phyloP scores from a whole-genome alignment of 2,797 vertebrate species.

The Enteromius argenteus region DNA sequence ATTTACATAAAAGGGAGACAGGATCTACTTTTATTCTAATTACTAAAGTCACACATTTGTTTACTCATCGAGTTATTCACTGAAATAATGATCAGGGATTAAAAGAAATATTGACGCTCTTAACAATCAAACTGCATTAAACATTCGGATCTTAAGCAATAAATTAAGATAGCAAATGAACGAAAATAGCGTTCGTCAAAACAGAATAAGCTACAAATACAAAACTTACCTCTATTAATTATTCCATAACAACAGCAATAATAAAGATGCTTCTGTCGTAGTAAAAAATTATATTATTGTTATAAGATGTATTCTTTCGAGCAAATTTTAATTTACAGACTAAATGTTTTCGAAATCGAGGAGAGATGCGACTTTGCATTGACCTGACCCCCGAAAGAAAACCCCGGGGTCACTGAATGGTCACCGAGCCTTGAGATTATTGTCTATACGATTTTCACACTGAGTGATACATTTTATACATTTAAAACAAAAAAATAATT shows the following conservation, averaged over 20 bases:
- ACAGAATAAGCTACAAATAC: too few relatives aligned
- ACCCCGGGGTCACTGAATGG: constrained; percentile 68
- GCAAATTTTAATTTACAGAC: not conserved
- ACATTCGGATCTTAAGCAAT: not conserved
- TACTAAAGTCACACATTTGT: not conserved
- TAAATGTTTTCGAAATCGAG: constrained; percentile 31
- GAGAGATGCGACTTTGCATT: constrained; percentile 49
- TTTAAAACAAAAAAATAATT: not conserved
- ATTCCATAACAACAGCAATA: not conserved
- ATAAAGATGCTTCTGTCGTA: not conserved
- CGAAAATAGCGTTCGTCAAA: not conserved
- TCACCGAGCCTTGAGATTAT: constrained; percentile 52
- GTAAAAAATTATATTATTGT: not conserved
- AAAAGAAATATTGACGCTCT: not conserved
- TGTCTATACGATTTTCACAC: not conserved
- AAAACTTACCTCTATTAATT: not conserved
- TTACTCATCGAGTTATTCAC: not conserved
- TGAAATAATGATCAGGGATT: not conserved
- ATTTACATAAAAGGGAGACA: not conserved
- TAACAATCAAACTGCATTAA: not conserved
- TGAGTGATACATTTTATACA: not conserved
- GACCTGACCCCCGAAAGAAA: constrained; percentile 62
- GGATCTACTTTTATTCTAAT: not conserved
- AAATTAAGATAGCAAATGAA: not conserved
- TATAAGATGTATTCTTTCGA: not conserved